Evolutionary conservation across 2,888 invertebrate species (phyloP), one percentile per base, ranked within the genome.

Genomic region (Ectemnius continuus): DNA sequence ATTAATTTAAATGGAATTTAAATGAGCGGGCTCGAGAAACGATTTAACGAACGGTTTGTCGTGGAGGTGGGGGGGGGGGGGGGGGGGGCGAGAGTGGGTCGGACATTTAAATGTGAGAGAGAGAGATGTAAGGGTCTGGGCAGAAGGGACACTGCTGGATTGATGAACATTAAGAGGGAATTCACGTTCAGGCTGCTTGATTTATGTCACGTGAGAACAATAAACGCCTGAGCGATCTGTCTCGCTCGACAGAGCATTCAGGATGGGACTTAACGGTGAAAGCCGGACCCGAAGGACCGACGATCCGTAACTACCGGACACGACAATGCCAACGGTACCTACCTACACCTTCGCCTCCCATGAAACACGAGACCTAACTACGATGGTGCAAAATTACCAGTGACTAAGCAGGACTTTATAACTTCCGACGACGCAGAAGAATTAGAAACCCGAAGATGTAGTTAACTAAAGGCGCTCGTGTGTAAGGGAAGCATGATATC

Each of bases 261-360:
- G 84, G 85, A 84, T 84, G 85, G 82, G 76, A 71, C 73, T 78
- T 85, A 85, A 85, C 85, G 85, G 85, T 80, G 85, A 83, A 84
- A 85, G 82, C 76, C 78, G 77, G 77, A 85, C 85, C 84, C 83
- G 84, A 85, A 85, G 84, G 73, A 80, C 76, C 83, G 81, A 80
- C 84, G 85, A 83, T 83, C 81, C 84, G 81, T 85, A 84, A 84
- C 85, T 75, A 75, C 57, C 65, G 73, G 16, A 16, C 70, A 76
- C 74, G 78, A 82, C 81, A 78, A 78, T 78, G 74, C 70, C 47
- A 81, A 81, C 82, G 83, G 81, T 83, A 81, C 63, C 67, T 69
- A 71, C 75, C 67, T 69, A 71, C 75, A 73, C 64, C 70, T 81
- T 73, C 75, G 67, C 52, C 79, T 67, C 28, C 63, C 67, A 46